Evolutionary conservation across 2,113 vertebrate genomes (phyloP), one percentile per base, ranked within the genome.

Genomic region (Cottus gobio): DNA sequence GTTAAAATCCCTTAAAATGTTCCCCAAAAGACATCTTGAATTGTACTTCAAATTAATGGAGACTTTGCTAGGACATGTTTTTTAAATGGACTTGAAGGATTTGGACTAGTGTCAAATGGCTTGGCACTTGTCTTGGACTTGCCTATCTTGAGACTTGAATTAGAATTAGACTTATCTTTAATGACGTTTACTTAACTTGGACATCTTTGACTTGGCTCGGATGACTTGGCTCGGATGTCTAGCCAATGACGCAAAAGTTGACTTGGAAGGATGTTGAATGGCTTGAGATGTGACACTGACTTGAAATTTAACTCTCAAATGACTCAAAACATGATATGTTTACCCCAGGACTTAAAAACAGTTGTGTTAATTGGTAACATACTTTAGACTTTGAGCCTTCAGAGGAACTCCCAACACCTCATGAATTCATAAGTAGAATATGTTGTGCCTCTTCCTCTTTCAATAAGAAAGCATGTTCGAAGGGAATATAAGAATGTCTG

Each of bases 391-490:
- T 7, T 68, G 50, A 31, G 20, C 56, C 30, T 44, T 26, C 39
- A 13, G n/a, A 10, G 28, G 26, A 34, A 34, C 54, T 48, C 5
- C 58, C 3, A 4, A 54, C 48, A 57, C 20, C 52, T 70, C 1
- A 22, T 24, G n/a, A 30, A 36, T 61, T 36, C 13, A 44, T 12
- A 4, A 24, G 22, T 36, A 64, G 46, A 58, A 34, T 15, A 16
- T 44, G 15, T 30, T 15, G 18, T 61, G 13, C 24, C 0, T 0
- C 52, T 37, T 82, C 24, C 26, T 12, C 0, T 9, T 63, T 61
- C 76, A 76, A 75, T 73, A 74, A 79, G 36, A n/a, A 52, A 79
- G 7, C 34, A 48, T 44, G 28, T 85, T 66, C 72, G 66, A 82
- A 54, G 26, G n/a, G 46, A 62, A 52, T 60, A 80, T 72, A 72